Percentiles rank a stretch among this genome's conserved stretches.
phyloP scores from a whole-genome alignment of 2,113 vertebrate genomes.

The Chlamydotis undulata region DNA sequence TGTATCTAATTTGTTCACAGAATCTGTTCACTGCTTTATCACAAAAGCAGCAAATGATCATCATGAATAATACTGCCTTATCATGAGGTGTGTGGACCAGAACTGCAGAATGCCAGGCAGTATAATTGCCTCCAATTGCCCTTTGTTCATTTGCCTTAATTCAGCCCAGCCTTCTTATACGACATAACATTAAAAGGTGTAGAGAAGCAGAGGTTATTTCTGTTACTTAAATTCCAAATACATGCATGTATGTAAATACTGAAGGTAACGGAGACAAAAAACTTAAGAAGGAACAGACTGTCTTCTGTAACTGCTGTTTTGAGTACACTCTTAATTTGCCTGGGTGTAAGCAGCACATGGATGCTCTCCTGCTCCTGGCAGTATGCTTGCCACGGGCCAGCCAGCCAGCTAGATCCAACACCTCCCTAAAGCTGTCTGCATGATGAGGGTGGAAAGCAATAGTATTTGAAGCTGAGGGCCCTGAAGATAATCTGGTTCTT shows the following conservation, averaged over 20 bases:
- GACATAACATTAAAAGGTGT: not conserved
- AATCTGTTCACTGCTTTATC: not conserved
- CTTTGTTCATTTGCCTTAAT: not conserved
- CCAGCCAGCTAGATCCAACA: not conserved
- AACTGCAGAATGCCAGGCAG: not conserved
- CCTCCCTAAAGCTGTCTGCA: not conserved
- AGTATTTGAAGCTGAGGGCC: not conserved
- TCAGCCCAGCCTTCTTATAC: not conserved
- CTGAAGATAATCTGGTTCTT: not conserved
- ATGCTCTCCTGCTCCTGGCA: not conserved
- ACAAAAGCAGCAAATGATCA: not conserved
- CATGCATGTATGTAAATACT: not conserved
- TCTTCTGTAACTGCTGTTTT: not conserved
- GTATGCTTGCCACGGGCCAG: not conserved
- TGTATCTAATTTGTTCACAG: not conserved
- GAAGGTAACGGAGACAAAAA: not conserved
- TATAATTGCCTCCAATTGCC: not conserved
- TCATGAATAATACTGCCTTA: not conserved
- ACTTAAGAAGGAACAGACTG: not conserved
- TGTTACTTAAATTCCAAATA: not conserved
- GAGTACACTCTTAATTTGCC: not conserved
- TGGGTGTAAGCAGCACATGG: not conserved
- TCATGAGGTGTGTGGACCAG: not conserved
- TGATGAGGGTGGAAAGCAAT: not conserved
- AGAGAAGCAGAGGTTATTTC: not conserved